These are phyloP conservation scores for Platichthys stellatus DNA, from an alignment of 2,113 vertebrate species.

Conservation along the genomic window DNA sequence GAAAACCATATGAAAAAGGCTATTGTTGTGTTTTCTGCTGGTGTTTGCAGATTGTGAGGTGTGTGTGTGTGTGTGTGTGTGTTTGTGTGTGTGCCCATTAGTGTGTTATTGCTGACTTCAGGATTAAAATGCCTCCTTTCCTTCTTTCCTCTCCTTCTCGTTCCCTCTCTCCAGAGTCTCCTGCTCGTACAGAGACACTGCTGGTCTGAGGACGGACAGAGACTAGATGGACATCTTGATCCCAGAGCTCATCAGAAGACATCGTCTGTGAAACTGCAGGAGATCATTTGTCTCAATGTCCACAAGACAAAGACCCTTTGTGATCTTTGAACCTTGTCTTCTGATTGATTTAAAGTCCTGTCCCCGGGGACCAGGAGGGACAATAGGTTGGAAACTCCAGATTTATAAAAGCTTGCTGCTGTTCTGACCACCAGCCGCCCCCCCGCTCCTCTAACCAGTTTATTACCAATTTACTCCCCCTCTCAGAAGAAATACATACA, in stretches of 20 bases:
- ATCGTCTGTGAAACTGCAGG: too few relatives aligned
- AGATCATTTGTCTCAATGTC: too few relatives aligned
- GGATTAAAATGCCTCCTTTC: constrained; percentile 13
- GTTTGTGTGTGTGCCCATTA: background rate
- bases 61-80: constrained; percentile 1
- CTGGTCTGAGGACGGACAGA: too few relatives aligned
- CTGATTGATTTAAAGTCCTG: too few relatives aligned
- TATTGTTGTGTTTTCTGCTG: constrained; percentile 30
- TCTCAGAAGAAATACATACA: background rate
- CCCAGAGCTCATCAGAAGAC: too few relatives aligned
- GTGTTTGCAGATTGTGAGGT: constrained; percentile 29
- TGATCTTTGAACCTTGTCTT: too few relatives aligned
- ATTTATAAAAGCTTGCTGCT: background rate
- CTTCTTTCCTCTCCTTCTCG: background rate
- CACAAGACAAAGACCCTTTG: too few relatives aligned
- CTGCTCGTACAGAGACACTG: too few relatives aligned
- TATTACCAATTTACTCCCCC: background rate
- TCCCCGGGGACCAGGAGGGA: background rate
- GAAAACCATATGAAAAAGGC: background rate
- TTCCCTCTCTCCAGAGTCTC: too few relatives aligned
- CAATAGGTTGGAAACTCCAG: too few relatives aligned
- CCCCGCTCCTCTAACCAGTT: constrained; percentile 6
- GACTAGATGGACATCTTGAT: too few relatives aligned
- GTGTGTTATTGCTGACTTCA: constrained; percentile 31
- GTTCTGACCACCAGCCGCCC: background rate